A percentile compares a stretch with the other conserved stretches of the same genome.
Evolutionary conservation across 2,797 vertebrate species (phyloP).

Genomic region (Pelochelys cantorii): DNA sequence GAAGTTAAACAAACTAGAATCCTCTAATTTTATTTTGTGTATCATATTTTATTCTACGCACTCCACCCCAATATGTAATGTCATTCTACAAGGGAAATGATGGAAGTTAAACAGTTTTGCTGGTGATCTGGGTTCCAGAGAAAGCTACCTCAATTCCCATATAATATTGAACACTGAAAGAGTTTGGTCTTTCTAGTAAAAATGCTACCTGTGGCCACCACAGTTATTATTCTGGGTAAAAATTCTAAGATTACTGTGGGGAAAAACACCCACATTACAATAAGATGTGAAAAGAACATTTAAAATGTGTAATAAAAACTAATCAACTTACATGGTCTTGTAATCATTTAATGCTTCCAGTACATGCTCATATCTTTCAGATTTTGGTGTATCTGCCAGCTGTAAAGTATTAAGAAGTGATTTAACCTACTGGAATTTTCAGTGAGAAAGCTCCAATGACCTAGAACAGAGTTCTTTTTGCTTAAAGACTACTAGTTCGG

Average conservation of each 20-base stretch:
- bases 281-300: background rate
- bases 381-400: conserved; percentile 92
- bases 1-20: background rate
- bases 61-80: background rate
- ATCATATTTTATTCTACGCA: background rate
- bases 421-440: conserved; percentile 64
- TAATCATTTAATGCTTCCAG: conserved; percentile 95
- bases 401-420: conserved; percentile 82
- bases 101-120: background rate
- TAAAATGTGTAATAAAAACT: background rate
- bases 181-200: background rate
- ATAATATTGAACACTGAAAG: background rate
- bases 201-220: background rate
- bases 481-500: background rate
- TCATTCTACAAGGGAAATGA: background rate
- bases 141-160: background rate
- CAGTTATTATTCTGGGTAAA: background rate
- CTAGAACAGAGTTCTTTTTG: background rate
- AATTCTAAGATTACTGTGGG: background rate
- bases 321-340: conserved; percentile 91
- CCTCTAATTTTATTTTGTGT: background rate
- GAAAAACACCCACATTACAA: background rate
- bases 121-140: background rate
- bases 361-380: conserved; percentile 92
- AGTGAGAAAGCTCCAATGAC: conserved; percentile 29